Evolutionary conservation across 2,888 invertebrate species (phyloP), one percentile per base, ranked within the genome.

Genomic region (Junonia oenone): DNA sequence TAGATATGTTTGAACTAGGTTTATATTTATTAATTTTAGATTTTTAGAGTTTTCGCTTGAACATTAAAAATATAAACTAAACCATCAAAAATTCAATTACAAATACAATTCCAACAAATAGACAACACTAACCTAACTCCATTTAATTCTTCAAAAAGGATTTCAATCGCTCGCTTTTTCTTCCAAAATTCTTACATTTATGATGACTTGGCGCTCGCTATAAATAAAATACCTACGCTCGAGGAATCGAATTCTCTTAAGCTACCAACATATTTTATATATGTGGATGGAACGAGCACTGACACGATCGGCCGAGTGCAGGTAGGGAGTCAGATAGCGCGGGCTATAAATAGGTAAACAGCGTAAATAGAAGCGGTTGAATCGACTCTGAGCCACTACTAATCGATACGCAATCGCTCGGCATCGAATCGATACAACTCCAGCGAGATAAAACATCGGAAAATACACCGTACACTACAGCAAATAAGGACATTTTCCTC

Each of bases 341-440:
- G 75, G 74, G 78, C 83, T 89, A 90, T 89, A 90, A 89, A 90
- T 89, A 88, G 87, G 86, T 88, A 87, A 88, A 79, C 79, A 85
- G 83, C 83, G 82, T 86, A 89, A 89, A 89, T 88, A 87, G 84
- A 81, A 80, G 72, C 80, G 77, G 80, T 83, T 86, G 86, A 87
- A 88, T 89, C 80, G 84, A 75, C 82, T 77, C 73, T 71, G 76
- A 76, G 77, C 76, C 73, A 73, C 86, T 76, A 78, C 86, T 83
- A 89, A 90, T 90, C 89, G 84, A 90, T 90, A 89, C 81, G 59
- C 60, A 64, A 68, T 68, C 68, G 60, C 63, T 59, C 64, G 64
- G 62, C 58, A 46, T 51, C 63, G 62, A 65, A 72, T 64, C 62
- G 71, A 61, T 73, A 55, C 67, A 83, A 75, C 68, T 67, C 62